Percentiles rank a stretch among this genome's conserved stretches.
phyloP scores from a whole-genome alignment of 2,113 vertebrate genomes.

The Tragelaphus scriptus region DNA sequence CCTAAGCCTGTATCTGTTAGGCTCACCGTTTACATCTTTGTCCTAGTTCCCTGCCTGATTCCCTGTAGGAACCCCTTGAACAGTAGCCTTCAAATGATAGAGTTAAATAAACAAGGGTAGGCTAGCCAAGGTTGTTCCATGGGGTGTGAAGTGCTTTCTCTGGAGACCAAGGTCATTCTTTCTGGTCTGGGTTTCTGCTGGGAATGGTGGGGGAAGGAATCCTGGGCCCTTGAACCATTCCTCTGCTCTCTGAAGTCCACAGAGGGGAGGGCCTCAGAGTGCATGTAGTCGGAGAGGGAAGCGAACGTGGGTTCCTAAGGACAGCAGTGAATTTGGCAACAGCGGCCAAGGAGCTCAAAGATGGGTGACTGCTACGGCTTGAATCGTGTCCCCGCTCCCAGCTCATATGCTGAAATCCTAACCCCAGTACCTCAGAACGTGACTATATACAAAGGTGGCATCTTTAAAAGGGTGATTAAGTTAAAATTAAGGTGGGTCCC shows the following conservation, averaged over 20 bases:
- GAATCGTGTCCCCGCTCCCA: neutral
- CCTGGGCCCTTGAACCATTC: too few species aligned
- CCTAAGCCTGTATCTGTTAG: rapidly evolving
- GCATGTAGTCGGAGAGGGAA: neutral
- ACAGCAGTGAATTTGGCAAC: neutral
- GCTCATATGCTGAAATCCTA: too few species aligned
- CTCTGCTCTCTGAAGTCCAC: neutral
- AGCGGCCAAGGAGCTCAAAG: neutral
- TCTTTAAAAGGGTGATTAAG: neutral
- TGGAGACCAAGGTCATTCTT: neutral
- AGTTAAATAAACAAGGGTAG: neutral
- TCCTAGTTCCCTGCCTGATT: neutral
- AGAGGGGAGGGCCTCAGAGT: rapidly evolving
- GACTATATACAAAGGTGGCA: neutral
- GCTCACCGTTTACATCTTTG: rapidly evolving
- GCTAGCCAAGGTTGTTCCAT: neutral
- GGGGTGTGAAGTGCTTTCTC: neutral
- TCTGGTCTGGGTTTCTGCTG: neutral
- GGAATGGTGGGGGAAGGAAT: neutral
- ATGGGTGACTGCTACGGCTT: rapidly evolving
- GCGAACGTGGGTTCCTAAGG: neutral
- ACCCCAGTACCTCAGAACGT: neutral
- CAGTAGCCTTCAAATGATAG: neutral
- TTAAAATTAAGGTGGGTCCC: neutral
- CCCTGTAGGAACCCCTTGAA: neutral